Evolutionary conservation across 2,888 invertebrate species (phyloP).

Genomic region (Strigamia crassipes): DNA sequence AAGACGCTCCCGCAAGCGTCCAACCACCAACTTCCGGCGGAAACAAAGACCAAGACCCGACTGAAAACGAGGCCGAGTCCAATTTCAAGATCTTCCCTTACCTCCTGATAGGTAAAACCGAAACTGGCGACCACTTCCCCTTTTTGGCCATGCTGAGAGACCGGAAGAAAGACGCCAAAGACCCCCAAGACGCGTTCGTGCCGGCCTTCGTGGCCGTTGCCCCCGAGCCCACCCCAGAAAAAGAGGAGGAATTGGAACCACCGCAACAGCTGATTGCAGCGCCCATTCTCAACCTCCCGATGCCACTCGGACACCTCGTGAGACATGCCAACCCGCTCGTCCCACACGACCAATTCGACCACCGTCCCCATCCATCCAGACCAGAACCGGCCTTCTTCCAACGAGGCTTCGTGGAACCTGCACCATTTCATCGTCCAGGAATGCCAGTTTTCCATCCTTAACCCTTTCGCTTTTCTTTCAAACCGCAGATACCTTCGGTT

Average conservation of each 20-base stretch:
- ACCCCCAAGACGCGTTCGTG: background rate
- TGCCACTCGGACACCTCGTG: background rate
- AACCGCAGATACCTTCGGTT: too few relatives aligned
- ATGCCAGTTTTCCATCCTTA: conserved; percentile 9
- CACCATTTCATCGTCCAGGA: background rate
- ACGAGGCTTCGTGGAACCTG: background rate
- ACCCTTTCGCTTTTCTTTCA: background rate
- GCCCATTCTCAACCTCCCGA: conserved; percentile 8
- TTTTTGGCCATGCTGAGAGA: conserved; percentile 29
- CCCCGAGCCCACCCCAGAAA: background rate
- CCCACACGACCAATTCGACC: background rate
- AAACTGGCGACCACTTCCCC: conserved; percentile 8
- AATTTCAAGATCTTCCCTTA: conserved; percentile 39
- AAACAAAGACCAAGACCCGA: background rate
- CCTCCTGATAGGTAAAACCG: conserved; percentile 36
- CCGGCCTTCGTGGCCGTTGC: conserved; percentile 37
- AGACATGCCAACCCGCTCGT: background rate
- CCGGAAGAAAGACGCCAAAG: background rate
- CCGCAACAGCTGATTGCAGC: conserved; percentile 5
- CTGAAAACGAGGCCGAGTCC: background rate
- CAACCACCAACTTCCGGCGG: background rate
- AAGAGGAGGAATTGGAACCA: background rate
- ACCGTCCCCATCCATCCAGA: background rate
- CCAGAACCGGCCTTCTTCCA: conserved; percentile 3
- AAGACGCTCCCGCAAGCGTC: background rate